phyloP scores from a whole-genome alignment of 2,113 vertebrate genomes.

The Acanthisitta chloris region DNA sequence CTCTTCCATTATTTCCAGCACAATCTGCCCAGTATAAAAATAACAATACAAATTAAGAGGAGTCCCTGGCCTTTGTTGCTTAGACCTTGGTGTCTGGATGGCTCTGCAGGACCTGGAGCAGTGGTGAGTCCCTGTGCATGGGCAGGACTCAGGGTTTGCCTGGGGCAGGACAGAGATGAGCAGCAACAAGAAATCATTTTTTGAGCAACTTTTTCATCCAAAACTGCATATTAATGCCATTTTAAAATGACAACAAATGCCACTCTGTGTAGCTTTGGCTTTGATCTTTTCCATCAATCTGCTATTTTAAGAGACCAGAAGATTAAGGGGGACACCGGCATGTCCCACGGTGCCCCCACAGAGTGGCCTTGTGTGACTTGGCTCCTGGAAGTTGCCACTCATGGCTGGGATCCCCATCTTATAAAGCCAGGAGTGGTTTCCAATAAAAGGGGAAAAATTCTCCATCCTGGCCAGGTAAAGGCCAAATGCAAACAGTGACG shows the following conservation, averaged over 20 bases:
- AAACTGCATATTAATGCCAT: not conserved
- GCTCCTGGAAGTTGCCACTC: not conserved
- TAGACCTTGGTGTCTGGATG: not conserved
- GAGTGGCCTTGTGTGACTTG: not conserved
- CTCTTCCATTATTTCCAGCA: not conserved
- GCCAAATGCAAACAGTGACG: not conserved
- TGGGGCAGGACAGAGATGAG: not conserved
- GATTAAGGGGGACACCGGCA: not conserved
- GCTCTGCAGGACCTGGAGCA: not conserved
- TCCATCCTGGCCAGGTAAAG: not conserved
- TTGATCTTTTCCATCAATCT: not conserved
- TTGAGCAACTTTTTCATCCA: not conserved
- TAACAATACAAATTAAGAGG: not conserved
- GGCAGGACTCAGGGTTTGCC: not conserved
- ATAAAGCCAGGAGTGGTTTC: not conserved
- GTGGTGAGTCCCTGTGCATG: fast-evolving
- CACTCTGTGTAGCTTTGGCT: not conserved
- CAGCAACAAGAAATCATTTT: not conserved
- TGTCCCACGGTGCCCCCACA: not conserved
- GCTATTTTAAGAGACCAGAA: not conserved
- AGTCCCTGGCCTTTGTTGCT: not conserved
- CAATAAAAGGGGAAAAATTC: not conserved
- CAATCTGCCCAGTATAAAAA: not conserved
- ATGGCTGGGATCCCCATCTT: not conserved
- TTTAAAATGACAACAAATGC: not conserved